These are phyloP conservation scores for Drosophila prosaltans DNA, from an alignment of 1,140 invertebrate species.

Conservation along the genomic window DNA sequence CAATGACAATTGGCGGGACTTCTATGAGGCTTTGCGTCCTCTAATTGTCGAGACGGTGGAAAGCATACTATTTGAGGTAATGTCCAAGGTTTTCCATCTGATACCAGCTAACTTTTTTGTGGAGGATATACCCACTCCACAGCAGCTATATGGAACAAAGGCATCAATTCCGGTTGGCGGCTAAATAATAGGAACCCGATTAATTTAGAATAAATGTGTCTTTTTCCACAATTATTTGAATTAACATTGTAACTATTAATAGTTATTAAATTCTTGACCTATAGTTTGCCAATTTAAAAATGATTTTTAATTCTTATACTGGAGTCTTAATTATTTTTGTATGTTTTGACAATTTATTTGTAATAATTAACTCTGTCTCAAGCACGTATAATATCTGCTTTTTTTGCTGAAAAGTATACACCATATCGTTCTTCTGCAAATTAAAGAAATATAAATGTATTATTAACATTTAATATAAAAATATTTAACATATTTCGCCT, in stretches of 20 bases:
- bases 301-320: no score
- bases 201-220: not conserved
- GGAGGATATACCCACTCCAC: constrained; percentile 72
- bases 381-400: constrained; percentile 55
- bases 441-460: not conserved
- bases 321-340: not conserved
- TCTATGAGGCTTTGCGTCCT: constrained; percentile 86
- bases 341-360: not conserved
- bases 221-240: no score
- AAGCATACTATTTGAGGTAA: constrained; percentile 86
- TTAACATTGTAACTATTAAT: no score
- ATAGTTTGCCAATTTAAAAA: no score
- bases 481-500: not conserved
- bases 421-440: constrained; percentile 54
- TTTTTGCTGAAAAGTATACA: constrained; percentile 47
- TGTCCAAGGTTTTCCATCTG: constrained; percentile 86
- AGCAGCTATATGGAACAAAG: constrained; percentile 83
- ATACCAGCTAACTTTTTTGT: constrained; percentile 84
- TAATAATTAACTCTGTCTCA: constrained; percentile 4
- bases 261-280: no score
- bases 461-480: not conserved
- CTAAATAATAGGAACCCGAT: not conserved
- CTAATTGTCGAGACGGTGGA: constrained; percentile 87
- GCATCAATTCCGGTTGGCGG: constrained; percentile 65
- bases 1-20: constrained; percentile 87